Evolutionary conservation across 2,113 vertebrate genomes (phyloP).

Genomic region (Microtus montanus): DNA sequence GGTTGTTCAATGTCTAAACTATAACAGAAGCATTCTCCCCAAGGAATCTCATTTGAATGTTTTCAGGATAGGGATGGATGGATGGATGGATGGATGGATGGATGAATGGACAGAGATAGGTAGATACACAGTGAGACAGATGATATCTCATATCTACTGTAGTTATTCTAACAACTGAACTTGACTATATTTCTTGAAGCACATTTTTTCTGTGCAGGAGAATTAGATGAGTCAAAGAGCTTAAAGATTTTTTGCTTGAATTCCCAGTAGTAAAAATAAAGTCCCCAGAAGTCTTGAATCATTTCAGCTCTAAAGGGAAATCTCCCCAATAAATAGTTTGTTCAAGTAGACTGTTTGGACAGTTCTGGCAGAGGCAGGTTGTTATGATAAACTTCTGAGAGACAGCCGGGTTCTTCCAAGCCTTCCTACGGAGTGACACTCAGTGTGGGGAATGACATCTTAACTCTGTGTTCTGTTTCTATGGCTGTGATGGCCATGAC

Average conservation of each 20-base stretch:
- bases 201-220: neutral
- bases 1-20: neutral
- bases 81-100: neutral
- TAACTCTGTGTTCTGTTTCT: neutral
- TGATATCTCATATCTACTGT: neutral
- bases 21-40: neutral
- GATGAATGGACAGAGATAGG: neutral
- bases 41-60: neutral
- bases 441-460: neutral
- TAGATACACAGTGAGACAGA: neutral
- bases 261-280: conserved; percentile 12
- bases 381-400: neutral
- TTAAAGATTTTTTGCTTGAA: conserved; percentile 7
- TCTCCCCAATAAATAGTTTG: neutral
- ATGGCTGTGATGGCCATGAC: no score
- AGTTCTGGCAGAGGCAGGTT: neutral
- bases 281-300: neutral
- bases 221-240: neutral
- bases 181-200: neutral
- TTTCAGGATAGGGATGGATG: neutral
- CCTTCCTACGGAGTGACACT: neutral
- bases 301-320: conserved; percentile 39
- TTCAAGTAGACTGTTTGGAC: neutral
- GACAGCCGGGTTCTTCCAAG: neutral
- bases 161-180: neutral